A percentile compares a stretch with the other conserved stretches of the same genome.
Conservation (phyloP, 2,113 vertebrate species). For the Prionailurus viverrinus region DNA sequence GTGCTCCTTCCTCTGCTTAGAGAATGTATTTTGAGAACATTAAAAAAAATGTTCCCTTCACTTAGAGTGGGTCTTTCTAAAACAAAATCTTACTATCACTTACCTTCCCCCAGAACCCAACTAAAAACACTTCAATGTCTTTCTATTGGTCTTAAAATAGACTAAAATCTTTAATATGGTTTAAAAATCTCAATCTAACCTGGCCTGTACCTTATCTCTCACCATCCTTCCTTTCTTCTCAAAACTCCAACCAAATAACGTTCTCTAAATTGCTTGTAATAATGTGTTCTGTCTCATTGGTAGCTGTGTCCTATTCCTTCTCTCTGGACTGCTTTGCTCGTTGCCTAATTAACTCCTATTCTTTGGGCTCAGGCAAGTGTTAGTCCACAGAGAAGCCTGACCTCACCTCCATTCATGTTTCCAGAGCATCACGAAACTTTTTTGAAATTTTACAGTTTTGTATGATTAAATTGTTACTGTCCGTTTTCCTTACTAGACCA, state of each 20-base stretch:
- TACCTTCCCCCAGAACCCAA: background rate
- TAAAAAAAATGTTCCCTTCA: background rate
- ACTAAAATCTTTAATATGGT: background rate
- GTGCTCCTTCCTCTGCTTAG: background rate
- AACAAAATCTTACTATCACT: background rate
- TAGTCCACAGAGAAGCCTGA: background rate
- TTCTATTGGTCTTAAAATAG: background rate
- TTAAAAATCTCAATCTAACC: background rate
- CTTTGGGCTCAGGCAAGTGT: background rate
- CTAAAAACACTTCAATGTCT: background rate
- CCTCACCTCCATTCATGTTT: background rate
- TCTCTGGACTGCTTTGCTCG: background rate
- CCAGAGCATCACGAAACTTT: background rate
- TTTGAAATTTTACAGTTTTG: background rate
- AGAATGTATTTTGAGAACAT: background rate
- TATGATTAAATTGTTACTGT: background rate
- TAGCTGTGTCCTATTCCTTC: accelerated
- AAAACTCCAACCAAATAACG: background rate
- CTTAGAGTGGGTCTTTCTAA: background rate
- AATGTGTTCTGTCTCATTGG: accelerated
- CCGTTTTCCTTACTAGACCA: background rate
- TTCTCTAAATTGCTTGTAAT: background rate
- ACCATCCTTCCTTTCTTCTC: background rate
- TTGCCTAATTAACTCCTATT: background rate
- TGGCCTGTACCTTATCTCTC: background rate